Evolutionary conservation across 2,888 invertebrate species (phyloP), one percentile per base, ranked within the genome.

Genomic region (Pelosia muscerda): DNA sequence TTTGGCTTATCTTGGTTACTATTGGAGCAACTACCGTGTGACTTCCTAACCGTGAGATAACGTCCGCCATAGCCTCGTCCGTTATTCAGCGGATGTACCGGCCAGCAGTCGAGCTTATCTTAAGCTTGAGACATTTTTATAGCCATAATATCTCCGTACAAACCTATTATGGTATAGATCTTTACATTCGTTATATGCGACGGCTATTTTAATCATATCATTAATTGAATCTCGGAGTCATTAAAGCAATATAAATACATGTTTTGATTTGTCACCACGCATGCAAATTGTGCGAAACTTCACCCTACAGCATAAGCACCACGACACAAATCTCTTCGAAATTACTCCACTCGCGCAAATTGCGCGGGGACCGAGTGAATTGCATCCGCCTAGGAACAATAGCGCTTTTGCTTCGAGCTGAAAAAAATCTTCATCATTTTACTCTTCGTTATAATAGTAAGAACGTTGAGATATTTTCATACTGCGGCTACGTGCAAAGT

Each of bases 381-480:
- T 93, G 93, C 92, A 94, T 94, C 93, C 94, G 93, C 86, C 88
- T 86, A 88, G 87, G 91, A 94, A 94, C 94, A 94, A 94, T 93
- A 89, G 87, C 84, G 88, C 92, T 92, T 90, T 89, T 83, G 90
- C 91, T 88, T 86, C 87, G 83, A 86, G 88, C 86, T 89, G 82
- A 89, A 88, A 81, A 88, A 91, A 88, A 84, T 84, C 86, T 84
- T 88, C 91, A 90, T 91, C 87, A 90, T 91, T 91, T 90, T 87
- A 88, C 84, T 85, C 88, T 87, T 87, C 87, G 84, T 89, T 90
- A 86, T 89, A 85, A 85, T 79, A 79, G 81, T 83, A 76, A 76
- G 70, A 74, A 81, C 78, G 78, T 74, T 72, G 78, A 75, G 68
- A 83, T 81, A 81, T 82, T 79, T 82, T 79, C 72, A 73, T 78